Evolutionary conservation across 1,140 invertebrate species (phyloP), one percentile per base, ranked within the genome.

Genomic region (Formica selysi): DNA sequence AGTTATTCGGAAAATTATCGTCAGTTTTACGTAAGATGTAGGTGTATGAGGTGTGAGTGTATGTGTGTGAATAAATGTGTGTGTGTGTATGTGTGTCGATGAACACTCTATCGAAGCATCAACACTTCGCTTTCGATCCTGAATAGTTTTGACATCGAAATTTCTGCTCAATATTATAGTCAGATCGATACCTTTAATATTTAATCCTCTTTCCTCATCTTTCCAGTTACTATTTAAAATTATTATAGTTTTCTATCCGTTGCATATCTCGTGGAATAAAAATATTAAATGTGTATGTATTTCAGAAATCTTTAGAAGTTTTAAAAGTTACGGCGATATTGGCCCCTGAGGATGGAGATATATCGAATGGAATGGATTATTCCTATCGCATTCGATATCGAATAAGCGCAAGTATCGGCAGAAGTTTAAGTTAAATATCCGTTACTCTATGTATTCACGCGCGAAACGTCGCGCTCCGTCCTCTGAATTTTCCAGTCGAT

Each of bases 1-100:
- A 91, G 76, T 90, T 91, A 86, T 71, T 88, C 70, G 4, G 79
- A 86, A 91, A 91, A 90, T 83, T 91, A 79, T 81, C 80, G 64
- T 29, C 29, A 44, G 22, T 38, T 67, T 29, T 48, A 57, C 36
- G 38, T 16, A 59, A 26, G 29, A 16, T 13, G 19, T 5, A 1
- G 36, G 26, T 16, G n/a, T 16, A 16, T 19, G n/a, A 36, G 16
- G 4, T 19, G 16, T 51, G 10, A 10, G 41, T 44, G 10, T 44
- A 8, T 44, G 10, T 44, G 41, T 11, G 10, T 10, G 10, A 22
- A 22, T 22, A 22, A 22, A 22, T 44, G 41, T 44, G 41, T 44
- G 19, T 10, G n/a, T 26, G 16, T 19, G 13, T 61, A 41, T 83
- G 29, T 51, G 4, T 19, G 48, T 51, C 44, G 11, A 51, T 19